Evolutionary conservation across 2,888 invertebrate genomes (phyloP).

Genomic region (Belgica antarctica): DNA sequence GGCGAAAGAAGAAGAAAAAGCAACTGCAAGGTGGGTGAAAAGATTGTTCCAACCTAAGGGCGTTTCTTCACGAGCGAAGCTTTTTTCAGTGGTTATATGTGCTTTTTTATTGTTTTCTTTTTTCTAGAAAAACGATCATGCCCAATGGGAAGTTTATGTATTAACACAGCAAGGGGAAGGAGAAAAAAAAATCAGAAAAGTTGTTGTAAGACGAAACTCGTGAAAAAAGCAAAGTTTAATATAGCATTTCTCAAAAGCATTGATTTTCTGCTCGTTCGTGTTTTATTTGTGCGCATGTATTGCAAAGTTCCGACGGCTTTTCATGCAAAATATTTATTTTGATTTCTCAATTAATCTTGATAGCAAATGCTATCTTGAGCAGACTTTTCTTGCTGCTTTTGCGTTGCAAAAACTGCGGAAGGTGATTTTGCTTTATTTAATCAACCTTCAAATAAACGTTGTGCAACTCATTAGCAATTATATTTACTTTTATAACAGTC

Average conservation of each 20-base stretch:
- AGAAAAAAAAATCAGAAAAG: slow-evolving; percentile 12
- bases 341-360: too few species aligned
- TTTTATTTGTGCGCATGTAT: slow-evolving; percentile 23
- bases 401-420: too few species aligned
- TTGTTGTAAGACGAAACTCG: slow-evolving; percentile 24
- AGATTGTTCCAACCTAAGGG: slow-evolving; percentile 27
- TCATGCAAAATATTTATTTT: too few species aligned
- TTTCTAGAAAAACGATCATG: slow-evolving; percentile 41
- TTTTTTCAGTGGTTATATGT: slow-evolving; percentile 41
- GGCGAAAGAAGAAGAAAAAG: neutral
- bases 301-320: slow-evolving; percentile 19
- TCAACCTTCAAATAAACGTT: too few species aligned
- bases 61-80: slow-evolving; percentile 38
- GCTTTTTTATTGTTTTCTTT: slow-evolving; percentile 35
- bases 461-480: too few species aligned
- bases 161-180: too few species aligned
- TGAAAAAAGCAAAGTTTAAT: slow-evolving; percentile 23
- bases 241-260: slow-evolving; percentile 23
- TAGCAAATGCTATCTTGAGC: too few species aligned
- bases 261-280: slow-evolving; percentile 12
- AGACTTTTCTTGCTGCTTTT: too few species aligned
- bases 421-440: too few species aligned
- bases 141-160: slow-evolving; percentile 42
- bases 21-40: slow-evolving; percentile 35
- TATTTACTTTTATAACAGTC: too few species aligned